phyloP scores from a whole-genome alignment of 35 echinoderm and acorn worm genomes.

The Amphiura filiformis region DNA sequence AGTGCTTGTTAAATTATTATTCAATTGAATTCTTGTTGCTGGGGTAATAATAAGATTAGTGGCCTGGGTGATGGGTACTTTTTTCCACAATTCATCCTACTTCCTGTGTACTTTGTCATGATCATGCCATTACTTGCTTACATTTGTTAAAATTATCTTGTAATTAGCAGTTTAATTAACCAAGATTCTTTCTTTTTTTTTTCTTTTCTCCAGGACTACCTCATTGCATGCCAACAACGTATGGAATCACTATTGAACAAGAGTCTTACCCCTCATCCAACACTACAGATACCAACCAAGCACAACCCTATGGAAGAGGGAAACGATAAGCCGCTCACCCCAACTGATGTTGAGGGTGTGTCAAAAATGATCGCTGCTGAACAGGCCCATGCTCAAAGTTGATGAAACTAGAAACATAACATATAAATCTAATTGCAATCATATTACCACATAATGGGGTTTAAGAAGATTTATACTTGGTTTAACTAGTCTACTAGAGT shows the following conservation, averaged over 20 bases:
- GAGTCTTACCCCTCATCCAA: conserved; percentile 15
- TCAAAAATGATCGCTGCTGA: conserved; percentile 8
- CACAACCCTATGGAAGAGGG: conserved; percentile 11
- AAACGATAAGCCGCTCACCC: conserved; percentile 25
- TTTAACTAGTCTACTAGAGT: neutral
- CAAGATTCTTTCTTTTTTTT: neutral
- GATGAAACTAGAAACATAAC: neutral
- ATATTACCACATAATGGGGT: neutral
- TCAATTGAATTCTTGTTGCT: neutral
- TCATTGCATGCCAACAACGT: conserved; percentile 25
- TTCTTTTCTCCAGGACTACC: conserved; percentile 26
- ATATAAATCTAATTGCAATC: neutral
- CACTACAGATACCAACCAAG: conserved; percentile 5
- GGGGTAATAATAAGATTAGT: neutral
- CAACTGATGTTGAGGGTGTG: conserved; percentile 5
- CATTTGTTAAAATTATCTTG: neutral
- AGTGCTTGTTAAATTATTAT: neutral
- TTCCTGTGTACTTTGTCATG: neutral
- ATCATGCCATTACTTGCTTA: neutral
- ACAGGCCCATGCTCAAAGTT: neutral
- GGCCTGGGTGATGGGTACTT: no score
- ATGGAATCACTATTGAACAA: conserved; percentile 24
- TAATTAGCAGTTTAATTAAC: neutral
- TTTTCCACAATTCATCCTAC: no score
- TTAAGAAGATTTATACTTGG: neutral